Conservation (phyloP, 1,140 invertebrate genomes). For the Papilio xuthus region DNA sequence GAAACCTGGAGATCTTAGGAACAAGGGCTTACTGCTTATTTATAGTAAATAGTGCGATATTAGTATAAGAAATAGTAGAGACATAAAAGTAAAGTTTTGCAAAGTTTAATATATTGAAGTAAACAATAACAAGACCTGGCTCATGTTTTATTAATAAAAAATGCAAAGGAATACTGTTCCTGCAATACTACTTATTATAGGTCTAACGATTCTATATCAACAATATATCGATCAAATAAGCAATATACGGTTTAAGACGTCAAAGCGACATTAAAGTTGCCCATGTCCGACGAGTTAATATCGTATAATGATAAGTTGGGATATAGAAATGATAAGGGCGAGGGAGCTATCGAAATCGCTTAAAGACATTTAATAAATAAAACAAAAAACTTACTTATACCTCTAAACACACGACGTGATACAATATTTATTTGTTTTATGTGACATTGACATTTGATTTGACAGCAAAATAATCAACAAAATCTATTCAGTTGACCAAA, state of each 20-base stretch:
- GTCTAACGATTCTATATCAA: neutral
- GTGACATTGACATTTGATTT: neutral
- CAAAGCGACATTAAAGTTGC: neutral
- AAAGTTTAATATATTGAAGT: neutral
- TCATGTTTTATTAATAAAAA: slow-evolving; percentile 5
- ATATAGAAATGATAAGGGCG: neutral
- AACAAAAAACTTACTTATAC: slow-evolving; percentile 5
- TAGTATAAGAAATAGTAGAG: neutral
- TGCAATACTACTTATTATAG: neutral
- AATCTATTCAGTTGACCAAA: slow-evolving; percentile 15
- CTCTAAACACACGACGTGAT: neutral
- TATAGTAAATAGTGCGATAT: neutral
- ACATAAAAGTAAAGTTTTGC: neutral
- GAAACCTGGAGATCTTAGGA: neutral
- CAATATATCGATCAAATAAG: neutral
- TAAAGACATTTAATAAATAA: neutral
- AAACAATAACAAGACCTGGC: neutral
- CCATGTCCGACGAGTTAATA: neutral
- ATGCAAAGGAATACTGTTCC: neutral
- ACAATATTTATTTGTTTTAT: neutral
- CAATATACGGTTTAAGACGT: neutral
- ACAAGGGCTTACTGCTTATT: neutral
- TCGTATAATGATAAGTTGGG: neutral
- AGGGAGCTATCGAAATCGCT: neutral
- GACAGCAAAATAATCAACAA: neutral